Base-by-base conservation (phyloP, 2,113 vertebrate genomes). In the Sebastes fasciatus region DNA sequence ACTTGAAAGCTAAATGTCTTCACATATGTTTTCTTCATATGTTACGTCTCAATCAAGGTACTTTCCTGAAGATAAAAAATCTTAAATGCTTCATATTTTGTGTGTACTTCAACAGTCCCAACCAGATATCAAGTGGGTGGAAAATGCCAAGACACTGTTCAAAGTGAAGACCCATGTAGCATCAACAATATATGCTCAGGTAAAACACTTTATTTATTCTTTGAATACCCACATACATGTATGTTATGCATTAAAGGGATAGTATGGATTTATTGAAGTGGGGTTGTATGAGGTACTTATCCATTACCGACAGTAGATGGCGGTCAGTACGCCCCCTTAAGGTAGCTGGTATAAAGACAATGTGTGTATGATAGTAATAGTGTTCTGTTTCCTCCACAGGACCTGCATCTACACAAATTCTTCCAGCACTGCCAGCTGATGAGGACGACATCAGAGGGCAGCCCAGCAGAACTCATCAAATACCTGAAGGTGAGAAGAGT, bases 371-470 rank as follows among this genome's bases (percentile, higher is more conserved):
- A 54, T n/a, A 0, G 23, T 51, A 3, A 61, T 48, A 7, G 11
- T 65, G 5, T 7, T 1, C 8, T 13, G 48, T 66, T 82, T 92
- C 23, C 13, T 88, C 81, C 55, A 1, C 89, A 99, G 98, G 98
- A 99, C 92, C 94, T 97, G 77, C 97, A 99, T 65, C 96, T 99
- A 43, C 96, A 99, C 88, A 99, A 97, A 79, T 99, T 99, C 94
- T 99, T 99, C 95, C 96, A 97, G 79, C 96, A 97, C 88, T 99
- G 97, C 94, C 97, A 99, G 89, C 90, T 95, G 88, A 96, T 96
- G 89, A 96, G 94, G 83, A 94, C 94, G 0, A 95, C 96, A 23
- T 94, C 96, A 0, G 96, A 97, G 80, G 96, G 95, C 55, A 96
- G 94, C 87, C 95, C 95, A 21, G 96, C 96, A 61, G 98, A 99